phyloP scores from a whole-genome alignment of 2,797 vertebrate genomes.

The Peromyscus aztecus region DNA sequence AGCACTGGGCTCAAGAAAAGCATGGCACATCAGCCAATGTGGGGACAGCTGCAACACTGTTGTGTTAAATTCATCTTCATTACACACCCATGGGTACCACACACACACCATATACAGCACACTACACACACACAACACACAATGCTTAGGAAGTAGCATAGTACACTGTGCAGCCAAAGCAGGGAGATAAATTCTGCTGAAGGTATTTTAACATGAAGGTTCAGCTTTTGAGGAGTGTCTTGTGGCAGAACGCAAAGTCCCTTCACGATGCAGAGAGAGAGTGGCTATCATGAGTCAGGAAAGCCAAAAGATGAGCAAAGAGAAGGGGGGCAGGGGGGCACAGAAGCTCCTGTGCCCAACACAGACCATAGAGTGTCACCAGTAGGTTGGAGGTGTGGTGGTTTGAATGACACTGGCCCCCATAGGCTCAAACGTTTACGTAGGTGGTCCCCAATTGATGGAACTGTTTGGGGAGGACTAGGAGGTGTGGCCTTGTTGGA shows the following conservation, averaged over 20 bases:
- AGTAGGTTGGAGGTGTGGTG: neutral
- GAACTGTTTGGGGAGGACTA: neutral
- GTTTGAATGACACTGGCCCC: neutral
- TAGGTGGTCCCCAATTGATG: neutral
- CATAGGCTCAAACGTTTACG: neutral
- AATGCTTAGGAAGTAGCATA: neutral
- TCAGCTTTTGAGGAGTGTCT: slow-evolving; percentile 45
- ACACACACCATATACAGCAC: too few relatives aligned
- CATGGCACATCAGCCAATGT: neutral
- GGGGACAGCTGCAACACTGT: neutral
- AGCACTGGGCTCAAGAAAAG: neutral
- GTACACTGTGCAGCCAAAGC: neutral
- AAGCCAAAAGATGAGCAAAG: slow-evolving; percentile 49
- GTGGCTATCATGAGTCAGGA: slow-evolving; percentile 67
- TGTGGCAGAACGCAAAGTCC: slow-evolving; percentile 61
- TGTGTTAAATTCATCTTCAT: neutral
- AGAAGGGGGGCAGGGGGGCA: neutral
- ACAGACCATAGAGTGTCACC: neutral
- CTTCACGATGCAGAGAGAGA: slow-evolving; percentile 71
- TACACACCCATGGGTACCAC: neutral
- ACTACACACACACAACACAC: neutral
- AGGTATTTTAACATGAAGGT: slow-evolving; percentile 61
- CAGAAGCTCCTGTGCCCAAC: neutral
- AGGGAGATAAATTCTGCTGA: slow-evolving; percentile 39
- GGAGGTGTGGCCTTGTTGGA: neutral